Evolutionary conservation across 2,888 invertebrate genomes (phyloP).

Genomic region (Caenorhabditis drosophilae): DNA sequence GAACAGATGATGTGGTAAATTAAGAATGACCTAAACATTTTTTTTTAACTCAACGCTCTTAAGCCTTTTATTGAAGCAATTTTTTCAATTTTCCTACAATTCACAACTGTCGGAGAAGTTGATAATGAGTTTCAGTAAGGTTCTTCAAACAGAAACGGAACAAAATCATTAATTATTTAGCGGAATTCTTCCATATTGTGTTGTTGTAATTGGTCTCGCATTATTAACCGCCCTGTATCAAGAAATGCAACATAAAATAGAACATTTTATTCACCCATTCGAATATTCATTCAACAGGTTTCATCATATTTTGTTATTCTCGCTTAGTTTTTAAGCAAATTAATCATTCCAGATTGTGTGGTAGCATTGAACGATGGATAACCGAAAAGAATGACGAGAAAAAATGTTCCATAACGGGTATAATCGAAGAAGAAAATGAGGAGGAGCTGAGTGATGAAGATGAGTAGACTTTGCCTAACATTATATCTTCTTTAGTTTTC

Average conservation of each 20-base stretch:
- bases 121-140: slow-evolving; percentile 50
- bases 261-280: slow-evolving; percentile 49
- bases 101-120: slow-evolving; percentile 60
- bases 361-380: slow-evolving; percentile 35
- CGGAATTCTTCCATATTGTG: slow-evolving; percentile 48
- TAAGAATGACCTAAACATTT: no score
- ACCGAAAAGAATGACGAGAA: slow-evolving; percentile 29
- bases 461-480: no score
- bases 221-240: slow-evolving; percentile 53
- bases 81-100: slow-evolving; percentile 59
- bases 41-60: slow-evolving; percentile 10
- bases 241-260: slow-evolving; percentile 58
- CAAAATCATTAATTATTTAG: slow-evolving; percentile 28
- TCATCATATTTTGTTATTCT: background rate
- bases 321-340: background rate
- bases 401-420: slow-evolving; percentile 8
- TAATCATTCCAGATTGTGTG: slow-evolving; percentile 9
- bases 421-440: slow-evolving; percentile 40
- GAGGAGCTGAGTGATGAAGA: slow-evolving; percentile 33
- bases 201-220: slow-evolving; percentile 51
- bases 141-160: background rate
- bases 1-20: slow-evolving; percentile 59
- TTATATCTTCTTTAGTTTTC: no score
- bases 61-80: slow-evolving; percentile 64
- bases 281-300: slow-evolving; percentile 54